Evolutionary conservation across 2,797 vertebrate species (phyloP).

Genomic region (Ceyx erithaca): DNA sequence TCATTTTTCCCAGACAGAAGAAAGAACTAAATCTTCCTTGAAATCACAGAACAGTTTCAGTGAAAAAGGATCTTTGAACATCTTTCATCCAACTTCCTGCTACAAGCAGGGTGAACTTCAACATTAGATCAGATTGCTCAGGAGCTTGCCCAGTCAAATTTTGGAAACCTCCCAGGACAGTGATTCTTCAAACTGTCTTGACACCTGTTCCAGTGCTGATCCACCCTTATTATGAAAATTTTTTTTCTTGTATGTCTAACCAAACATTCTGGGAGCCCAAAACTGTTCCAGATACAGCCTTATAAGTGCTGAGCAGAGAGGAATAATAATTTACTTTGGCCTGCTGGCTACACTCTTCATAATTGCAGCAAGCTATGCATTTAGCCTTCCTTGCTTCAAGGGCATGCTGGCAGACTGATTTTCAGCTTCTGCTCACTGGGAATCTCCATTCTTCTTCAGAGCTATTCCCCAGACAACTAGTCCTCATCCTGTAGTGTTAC

Average conservation of each 20-base stretch:
- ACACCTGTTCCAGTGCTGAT: conserved; percentile 15
- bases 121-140: background rate
- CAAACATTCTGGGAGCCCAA: conserved; percentile 19
- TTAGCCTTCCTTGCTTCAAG: conserved; percentile 33
- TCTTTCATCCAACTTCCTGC: background rate
- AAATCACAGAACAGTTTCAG: background rate
- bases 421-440: background rate
- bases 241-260: conserved; percentile 35
- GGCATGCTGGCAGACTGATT: background rate
- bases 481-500: background rate
- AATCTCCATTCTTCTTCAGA: background rate
- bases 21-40: background rate
- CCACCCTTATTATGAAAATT: conserved; percentile 30
- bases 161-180: conserved; percentile 20
- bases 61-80: background rate
- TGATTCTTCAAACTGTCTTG: conserved; percentile 35
- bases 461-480: background rate
- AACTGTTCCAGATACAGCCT: conserved; percentile 18
- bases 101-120: background rate
- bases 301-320: conserved; percentile 26
- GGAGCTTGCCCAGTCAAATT: background rate
- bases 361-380: background rate
- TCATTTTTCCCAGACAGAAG: background rate
- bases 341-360: background rate
- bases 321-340: conserved; percentile 46